Evolutionary conservation across 2,888 invertebrate species (phyloP), one percentile per base, ranked within the genome.

Genomic region (Lottia gigantea): DNA sequence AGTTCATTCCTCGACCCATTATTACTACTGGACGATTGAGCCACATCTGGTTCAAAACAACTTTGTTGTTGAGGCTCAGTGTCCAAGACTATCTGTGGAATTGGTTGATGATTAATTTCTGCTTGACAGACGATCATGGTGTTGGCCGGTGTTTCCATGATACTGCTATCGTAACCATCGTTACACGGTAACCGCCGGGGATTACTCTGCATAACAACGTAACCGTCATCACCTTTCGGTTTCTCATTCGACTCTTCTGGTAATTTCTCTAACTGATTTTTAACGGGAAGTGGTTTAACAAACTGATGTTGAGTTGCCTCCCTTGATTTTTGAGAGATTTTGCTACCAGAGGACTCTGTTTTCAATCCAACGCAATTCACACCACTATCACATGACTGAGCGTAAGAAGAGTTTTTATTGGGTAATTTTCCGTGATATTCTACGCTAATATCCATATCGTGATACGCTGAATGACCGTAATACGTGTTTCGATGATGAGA

Each of bases 301-400:
- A 19, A 61, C 25, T 19, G 40, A 40, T 40, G 40, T 40, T 40
- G 40, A 19, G 23, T 55, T 55, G 19, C 63, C 67, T 71, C 7
- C 46, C 66, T 64, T 63, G 67, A 62, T 55, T 71, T 62, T 15
- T 47, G 63, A 2, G 46, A 55, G 40, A 55, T 31, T 70, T 72
- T 40, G 40, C 47, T 62, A 62, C 61, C 46, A 25, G 63, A 49
- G 19, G 62, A 14, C 12, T 55, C 55, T 55, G 55, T 55, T 19
- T 55, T 55, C 61, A 85, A 72, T 6, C 85, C 87, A 2, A 86
- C 74, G 77, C 85, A 86, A 77, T 87, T 87, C 1, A 87, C 87
- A 15, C 87, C 87, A 75, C 85, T 86, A 69, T 85, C 85, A 6
- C 82, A 72, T 8, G 86, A 86, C 64, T 76, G 75, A 12, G 81